Evolutionary conservation across 53 echinoderm and acorn worm genomes (phyloP).

Genomic region (Pentamera pediparva): DNA sequence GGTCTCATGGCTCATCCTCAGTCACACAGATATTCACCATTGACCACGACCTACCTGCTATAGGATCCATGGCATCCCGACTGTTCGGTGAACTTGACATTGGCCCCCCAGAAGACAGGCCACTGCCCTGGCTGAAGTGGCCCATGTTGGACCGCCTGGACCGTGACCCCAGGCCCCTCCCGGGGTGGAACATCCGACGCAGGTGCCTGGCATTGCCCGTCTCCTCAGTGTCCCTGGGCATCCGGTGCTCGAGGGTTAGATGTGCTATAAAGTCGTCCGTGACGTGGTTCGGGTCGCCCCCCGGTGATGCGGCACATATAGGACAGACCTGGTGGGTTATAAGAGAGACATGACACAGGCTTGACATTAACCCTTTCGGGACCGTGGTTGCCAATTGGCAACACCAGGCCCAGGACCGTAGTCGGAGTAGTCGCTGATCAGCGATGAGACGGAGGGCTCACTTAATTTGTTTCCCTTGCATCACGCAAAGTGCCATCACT

Average conservation of each 20-base stretch:
- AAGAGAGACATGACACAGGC: background rate
- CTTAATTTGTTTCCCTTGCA: no score
- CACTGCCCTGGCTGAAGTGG: slow-evolving; percentile 90
- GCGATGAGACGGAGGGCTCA: no score
- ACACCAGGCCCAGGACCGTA: no score
- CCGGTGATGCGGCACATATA: slow-evolving; percentile 93
- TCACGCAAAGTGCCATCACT: no score
- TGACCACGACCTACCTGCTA: slow-evolving; percentile 77
- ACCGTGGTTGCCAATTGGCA: no score
- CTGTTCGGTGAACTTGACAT: slow-evolving; percentile 91
- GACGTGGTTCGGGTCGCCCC: slow-evolving; percentile 96
- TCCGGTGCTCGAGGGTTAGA: slow-evolving; percentile 89
- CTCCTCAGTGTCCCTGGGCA: slow-evolving; percentile 94
- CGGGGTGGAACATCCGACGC: slow-evolving; percentile 97
- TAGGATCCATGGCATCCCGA: slow-evolving; percentile 99
- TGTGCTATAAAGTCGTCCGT: slow-evolving; percentile 99
- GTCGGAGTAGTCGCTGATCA: no score
- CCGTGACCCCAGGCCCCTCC: slow-evolving; percentile 84
- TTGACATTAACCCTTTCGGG: no score
- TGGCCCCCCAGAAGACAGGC: slow-evolving; percentile 71
- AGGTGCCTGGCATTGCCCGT: slow-evolving; percentile 92
- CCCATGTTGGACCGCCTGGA: slow-evolving; percentile 96
- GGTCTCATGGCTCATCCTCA: no score
- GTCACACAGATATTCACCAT: no score
- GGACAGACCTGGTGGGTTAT: slow-evolving; percentile 73